Percentiles rank a stretch among this genome's conserved stretches.
Conservation (phyloP, 2,797 vertebrate species). For the Takifugu ocellatus region DNA sequence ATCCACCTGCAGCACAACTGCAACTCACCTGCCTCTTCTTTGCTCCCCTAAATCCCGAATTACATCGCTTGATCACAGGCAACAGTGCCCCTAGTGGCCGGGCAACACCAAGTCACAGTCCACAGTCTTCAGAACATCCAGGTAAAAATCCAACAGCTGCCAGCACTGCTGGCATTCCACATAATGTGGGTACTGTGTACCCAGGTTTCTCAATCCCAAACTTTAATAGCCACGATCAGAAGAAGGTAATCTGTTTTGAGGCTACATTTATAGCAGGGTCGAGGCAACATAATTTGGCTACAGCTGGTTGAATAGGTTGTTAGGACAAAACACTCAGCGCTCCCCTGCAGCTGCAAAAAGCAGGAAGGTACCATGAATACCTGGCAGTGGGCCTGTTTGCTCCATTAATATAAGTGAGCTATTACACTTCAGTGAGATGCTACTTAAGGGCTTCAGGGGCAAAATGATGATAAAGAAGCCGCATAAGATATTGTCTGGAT, state of each 20-base stretch:
- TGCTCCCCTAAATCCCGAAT: no score
- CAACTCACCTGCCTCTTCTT: no score
- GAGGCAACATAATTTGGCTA: slow-evolving; percentile 51
- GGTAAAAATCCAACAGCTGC: no score
- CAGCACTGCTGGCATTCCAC: no score
- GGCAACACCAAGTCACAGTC: no score
- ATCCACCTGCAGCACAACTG: no score
- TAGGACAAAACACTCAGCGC: slow-evolving; percentile 45
- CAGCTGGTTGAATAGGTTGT: slow-evolving; percentile 49
- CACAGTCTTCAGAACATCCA: no score
- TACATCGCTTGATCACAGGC: no score
- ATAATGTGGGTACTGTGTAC: no score
- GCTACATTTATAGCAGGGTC: slow-evolving; percentile 39
- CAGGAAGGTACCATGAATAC: slow-evolving; percentile 69
- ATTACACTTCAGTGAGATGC: slow-evolving; percentile 38
- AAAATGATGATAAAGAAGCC: slow-evolving; percentile 36
- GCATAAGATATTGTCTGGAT: slow-evolving; percentile 36
- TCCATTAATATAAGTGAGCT: slow-evolving; percentile 59
- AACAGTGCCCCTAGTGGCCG: no score
- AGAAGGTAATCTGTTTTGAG: slow-evolving; percentile 20
- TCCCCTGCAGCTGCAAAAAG: slow-evolving; percentile 51
- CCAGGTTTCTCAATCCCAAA: no score
- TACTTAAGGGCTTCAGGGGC: slow-evolving; percentile 32
- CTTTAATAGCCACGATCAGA: no score
- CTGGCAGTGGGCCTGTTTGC: slow-evolving; percentile 41